Base-by-base conservation (phyloP, 2,888 invertebrate genomes). In the Drosophila multiciliata region DNA sequence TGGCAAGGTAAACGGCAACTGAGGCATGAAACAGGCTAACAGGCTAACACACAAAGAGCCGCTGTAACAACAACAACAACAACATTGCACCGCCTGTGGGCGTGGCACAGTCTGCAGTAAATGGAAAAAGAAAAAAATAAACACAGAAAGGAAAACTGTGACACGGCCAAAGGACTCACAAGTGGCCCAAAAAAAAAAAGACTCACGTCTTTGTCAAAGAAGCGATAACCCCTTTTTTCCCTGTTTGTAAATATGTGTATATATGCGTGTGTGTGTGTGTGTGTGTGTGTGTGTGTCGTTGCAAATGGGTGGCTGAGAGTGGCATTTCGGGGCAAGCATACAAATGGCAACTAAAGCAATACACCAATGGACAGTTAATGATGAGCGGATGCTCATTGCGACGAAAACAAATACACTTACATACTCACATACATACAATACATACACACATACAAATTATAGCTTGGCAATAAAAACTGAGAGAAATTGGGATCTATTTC, bases 321-420 rank as follows among this genome's bases (percentile, higher is more conserved):
- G 45, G 42, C 15, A 66, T 32, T 35, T 33, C 15, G 62, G 68
- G 52, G 33, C 26, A 45, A 54, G 29, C 49, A 68, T 76, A 64
- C 71, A 77, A 72, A 40, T 66, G 63, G 59, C 73, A 64, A 40
- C 65, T 58, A 65, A 66, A 61, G 62, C 73, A 62, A 57, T 26
- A 42, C 40, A 60, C 64, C 61, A 75, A 67, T 61, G 64, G 50
- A 70, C 60, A 78, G 66, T 65, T 74, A 60, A 60, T 68, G 59
- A 81, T 78, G 80, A 75, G 72, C 29, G 29, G 80, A 80, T 78
- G 58, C 61, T 29, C 61, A 73, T 50, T 66, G 71, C 15, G 32
- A 35, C 49, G 45, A 12, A 7, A 23, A 29, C 11, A 17, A 20
- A 54, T 20, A 49, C 54, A 45, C 59, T 62, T 55, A 26, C 48